Evolutionary conservation across 2,888 invertebrate genomes (phyloP).

Genomic region (Cyclophora albipunctata): DNA sequence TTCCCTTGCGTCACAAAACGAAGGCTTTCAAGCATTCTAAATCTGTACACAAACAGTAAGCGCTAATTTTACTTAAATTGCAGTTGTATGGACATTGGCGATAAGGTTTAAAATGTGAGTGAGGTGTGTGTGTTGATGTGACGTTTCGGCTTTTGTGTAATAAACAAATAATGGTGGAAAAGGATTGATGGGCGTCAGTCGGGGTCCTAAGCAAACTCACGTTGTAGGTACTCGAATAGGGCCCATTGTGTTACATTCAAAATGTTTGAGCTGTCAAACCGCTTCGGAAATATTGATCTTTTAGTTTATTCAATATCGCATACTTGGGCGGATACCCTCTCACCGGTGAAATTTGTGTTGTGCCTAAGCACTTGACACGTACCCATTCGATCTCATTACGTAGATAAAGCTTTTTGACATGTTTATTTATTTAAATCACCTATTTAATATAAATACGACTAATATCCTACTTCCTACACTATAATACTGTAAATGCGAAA

Average conservation of each 20-base stretch:
- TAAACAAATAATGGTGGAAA: conserved; percentile 62
- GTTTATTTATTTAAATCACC: no score
- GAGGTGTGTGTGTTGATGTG: conserved; percentile 25
- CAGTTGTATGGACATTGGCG: conserved; percentile 21
- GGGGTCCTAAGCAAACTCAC: conserved; percentile 63
- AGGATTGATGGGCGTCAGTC: conserved; percentile 58
- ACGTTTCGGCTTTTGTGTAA: conserved; percentile 34
- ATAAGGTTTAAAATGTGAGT: conserved; percentile 30
- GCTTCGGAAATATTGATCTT: conserved; percentile 41
- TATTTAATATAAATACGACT: no score
- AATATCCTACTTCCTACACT: no score
- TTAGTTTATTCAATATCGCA: conserved; percentile 35
- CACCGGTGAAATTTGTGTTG: conserved; percentile 19
- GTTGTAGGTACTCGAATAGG: conserved; percentile 37
- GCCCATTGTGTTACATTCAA: conserved; percentile 46
- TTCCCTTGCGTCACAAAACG: conserved; percentile 36
- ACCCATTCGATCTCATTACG: no score
- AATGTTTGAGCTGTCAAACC: conserved; percentile 33
- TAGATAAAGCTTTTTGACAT: no score
- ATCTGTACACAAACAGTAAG: conserved; percentile 27
- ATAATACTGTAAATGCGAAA: no score
- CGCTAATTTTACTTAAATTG: conserved; percentile 18
- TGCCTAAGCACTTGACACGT: no score
- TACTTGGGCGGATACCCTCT: conserved; percentile 23
- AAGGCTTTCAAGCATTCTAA: conserved; percentile 34